Percentiles rank a stretch among this genome's conserved stretches.
Evolutionary conservation across 1,140 invertebrate genomes (phyloP).

Genomic region (Oreohelix idahoensis): DNA sequence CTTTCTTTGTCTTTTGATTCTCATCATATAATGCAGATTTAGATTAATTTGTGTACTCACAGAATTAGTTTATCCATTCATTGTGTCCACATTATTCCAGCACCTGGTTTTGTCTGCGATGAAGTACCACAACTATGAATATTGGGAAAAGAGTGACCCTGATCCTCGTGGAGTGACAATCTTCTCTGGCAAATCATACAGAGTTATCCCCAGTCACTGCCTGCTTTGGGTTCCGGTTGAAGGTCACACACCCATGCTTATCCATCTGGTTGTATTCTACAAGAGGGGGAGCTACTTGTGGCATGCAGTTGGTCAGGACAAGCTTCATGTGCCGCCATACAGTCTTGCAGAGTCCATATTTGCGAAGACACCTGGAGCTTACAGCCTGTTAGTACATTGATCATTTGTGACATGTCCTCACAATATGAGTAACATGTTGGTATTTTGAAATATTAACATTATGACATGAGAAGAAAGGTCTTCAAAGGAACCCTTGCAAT

Average conservation of each 20-base stretch:
- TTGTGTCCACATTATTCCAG: neutral
- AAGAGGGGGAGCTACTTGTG: constrained; percentile 52
- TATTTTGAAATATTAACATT: too few relatives aligned
- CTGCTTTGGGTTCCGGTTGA: constrained; percentile 46
- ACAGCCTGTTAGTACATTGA: constrained; percentile 57
- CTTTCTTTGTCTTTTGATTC: too few relatives aligned
- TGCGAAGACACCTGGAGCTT: constrained; percentile 50
- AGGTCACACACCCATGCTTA: constrained; percentile 38
- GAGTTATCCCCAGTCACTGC: constrained; percentile 46
- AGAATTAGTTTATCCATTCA: too few relatives aligned
- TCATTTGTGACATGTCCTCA: too few relatives aligned
- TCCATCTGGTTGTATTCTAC: constrained; percentile 65
- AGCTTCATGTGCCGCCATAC: constrained; percentile 15
- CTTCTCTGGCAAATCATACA: constrained; percentile 9
- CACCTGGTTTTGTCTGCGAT: constrained; percentile 33
- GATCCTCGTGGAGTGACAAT: constrained; percentile 38
- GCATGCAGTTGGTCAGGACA: constrained; percentile 46
- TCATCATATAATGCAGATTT: too few relatives aligned
- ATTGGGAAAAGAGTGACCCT: constrained; percentile 28
- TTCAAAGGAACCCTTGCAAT: too few relatives aligned
- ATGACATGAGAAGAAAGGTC: too few relatives aligned
- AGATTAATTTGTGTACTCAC: too few relatives aligned
- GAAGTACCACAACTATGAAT: constrained; percentile 17
- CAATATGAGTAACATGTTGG: too few relatives aligned
- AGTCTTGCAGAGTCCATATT: constrained; percentile 38